phyloP scores from a whole-genome alignment of 2,888 invertebrate genomes.

The Saturnia pavonia region DNA sequence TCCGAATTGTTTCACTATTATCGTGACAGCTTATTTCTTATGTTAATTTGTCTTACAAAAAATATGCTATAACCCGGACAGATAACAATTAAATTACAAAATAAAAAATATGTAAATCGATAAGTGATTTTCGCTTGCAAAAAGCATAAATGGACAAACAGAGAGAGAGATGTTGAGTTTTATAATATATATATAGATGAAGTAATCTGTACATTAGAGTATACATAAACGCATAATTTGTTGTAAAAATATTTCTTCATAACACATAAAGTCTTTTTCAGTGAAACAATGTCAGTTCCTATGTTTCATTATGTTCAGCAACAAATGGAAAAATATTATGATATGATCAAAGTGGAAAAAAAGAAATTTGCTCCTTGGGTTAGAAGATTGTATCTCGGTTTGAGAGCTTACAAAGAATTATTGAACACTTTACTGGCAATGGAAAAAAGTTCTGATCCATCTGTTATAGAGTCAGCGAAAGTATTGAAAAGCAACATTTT shows the following conservation, averaged over 20 bases:
- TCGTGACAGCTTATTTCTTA: too few relatives aligned
- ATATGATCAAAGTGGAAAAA: conserved; percentile 93
- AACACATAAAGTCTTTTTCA: conserved; percentile 64
- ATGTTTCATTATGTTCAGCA: conserved; percentile 97
- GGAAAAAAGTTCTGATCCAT: conserved; percentile 87
- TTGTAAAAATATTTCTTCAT: background rate
- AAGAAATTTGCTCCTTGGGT: conserved; percentile 92
- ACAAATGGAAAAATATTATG: conserved; percentile 92
- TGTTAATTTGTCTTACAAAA: too few relatives aligned
- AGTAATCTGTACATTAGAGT: too few relatives aligned
- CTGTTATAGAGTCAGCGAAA: conserved; percentile 89
- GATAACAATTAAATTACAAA: too few relatives aligned
- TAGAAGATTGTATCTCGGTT: conserved; percentile 90
- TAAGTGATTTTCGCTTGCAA: too few relatives aligned
- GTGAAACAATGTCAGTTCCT: conserved; percentile 95
- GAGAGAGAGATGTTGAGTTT: too few relatives aligned
- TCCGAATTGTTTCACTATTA: too few relatives aligned
- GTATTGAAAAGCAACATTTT: conserved; percentile 95
- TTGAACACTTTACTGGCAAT: conserved; percentile 91
- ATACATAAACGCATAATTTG: too few relatives aligned
- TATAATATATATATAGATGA: too few relatives aligned
- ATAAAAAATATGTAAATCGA: too few relatives aligned
- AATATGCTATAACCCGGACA: too few relatives aligned
- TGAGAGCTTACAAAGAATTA: conserved; percentile 91
- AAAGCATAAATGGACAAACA: too few relatives aligned